These are phyloP conservation scores for Pollenia labialis DNA, from an alignment of 2,888 invertebrate species.

Conservation along the genomic window DNA sequence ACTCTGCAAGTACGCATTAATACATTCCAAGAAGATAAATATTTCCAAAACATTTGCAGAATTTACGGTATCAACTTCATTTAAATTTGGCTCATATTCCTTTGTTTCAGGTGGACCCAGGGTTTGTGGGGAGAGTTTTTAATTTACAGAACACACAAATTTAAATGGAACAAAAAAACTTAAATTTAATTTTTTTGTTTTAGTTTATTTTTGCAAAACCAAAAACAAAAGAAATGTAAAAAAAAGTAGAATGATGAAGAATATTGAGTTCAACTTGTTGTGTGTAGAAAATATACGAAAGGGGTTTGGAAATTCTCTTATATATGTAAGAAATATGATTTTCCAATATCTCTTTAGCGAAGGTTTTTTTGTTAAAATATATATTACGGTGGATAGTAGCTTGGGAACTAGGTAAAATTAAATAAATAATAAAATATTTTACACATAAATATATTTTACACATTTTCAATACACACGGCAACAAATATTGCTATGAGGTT, in stretches of 20 bases:
- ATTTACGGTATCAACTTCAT: constrained; percentile 35
- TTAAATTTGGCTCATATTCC: constrained; percentile 26
- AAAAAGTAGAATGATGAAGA: not conserved
- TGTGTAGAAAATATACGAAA: not conserved
- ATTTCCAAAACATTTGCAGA: constrained; percentile 43
- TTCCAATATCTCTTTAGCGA: too few relatives aligned
- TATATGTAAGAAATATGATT: not conserved
- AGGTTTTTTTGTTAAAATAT: too few relatives aligned
- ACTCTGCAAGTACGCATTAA: not conserved
- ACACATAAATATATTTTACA: too few relatives aligned
- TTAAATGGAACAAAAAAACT: constrained; percentile 36
- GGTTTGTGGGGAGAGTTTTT: not conserved
- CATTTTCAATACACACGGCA: too few relatives aligned
- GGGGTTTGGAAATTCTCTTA: not conserved
- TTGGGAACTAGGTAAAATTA: too few relatives aligned
- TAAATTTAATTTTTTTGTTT: constrained; percentile 18
- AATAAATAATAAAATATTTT: too few relatives aligned
- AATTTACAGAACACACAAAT: constrained; percentile 34
- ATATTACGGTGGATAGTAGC: too few relatives aligned
- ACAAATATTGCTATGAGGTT: too few relatives aligned
- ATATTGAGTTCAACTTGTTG: constrained; percentile 8
- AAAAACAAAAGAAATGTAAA: constrained; percentile 18
- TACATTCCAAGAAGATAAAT: constrained; percentile 22
- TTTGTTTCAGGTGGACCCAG: not conserved
- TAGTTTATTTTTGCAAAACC: not conserved